Evolutionary conservation across 2,888 invertebrate genomes (phyloP), one percentile per base, ranked within the genome.

Genomic region (Steinernema hermaphroditum): DNA sequence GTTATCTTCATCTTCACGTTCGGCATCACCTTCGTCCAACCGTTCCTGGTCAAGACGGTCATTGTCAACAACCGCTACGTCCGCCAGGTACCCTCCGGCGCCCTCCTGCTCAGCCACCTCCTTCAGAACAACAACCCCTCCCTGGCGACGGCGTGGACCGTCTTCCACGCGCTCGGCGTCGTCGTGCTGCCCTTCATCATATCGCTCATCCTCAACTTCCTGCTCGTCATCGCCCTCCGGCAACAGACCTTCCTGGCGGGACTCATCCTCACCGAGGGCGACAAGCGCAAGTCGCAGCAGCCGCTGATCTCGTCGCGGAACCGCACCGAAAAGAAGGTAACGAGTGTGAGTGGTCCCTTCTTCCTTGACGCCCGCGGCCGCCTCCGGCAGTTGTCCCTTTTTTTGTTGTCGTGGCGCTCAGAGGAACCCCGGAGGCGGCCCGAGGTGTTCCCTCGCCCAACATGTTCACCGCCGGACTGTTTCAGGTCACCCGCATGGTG

Each of bases 1-100:
- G 75, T 84, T 82, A 50, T 82, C 82, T 69, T 82, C 81, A 62
- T 62, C 8, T 62, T 62, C 32, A 62, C 62, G 9, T 62, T 62
- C 29, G 62, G 29, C 62, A 62, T 62, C 62, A 62, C 62, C 29
- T 62, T 62, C 29, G 29, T 62, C 62, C 62, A 62, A 19, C 62
- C 62, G 12, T n/a, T 62, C 27, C 32, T 32, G 16, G 32, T 62
- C 34, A 62, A 62, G 27, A 62, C 62, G 16, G 62, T 62, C 32
- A 32, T 62, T 16, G 32, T 62, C 32, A 62, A 62, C 62, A 62
- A 62, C 29, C 62, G 62, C 62, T 62, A 62, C 62, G 62, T 62
- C 62, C 62, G 62, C 29, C 62, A 62, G 62, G 62, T 62, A 62
- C 8, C 8, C 46, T n/a, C 46, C 8, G 16, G n/a, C 8, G 46